Conservation (phyloP, 2,888 invertebrate species). For the Ellobium chinense region DNA sequence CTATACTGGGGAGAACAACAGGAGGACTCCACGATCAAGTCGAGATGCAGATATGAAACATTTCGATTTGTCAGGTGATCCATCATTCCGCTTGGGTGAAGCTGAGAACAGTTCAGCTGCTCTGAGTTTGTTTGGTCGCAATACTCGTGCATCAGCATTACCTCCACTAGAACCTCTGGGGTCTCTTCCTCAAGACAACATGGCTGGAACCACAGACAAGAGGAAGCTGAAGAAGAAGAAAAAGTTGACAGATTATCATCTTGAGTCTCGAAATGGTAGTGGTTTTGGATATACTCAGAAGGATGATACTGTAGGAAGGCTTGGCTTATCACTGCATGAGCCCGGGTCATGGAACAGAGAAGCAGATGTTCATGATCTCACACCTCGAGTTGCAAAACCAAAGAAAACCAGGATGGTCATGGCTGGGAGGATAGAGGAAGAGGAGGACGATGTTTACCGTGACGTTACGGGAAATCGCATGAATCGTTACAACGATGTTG, state of each 20-base stretch:
- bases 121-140: constrained; percentile 15
- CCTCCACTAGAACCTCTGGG: constrained; percentile 60
- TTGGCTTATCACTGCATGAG: background rate
- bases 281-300: background rate
- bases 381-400: constrained; percentile 1
- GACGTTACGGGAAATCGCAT: background rate
- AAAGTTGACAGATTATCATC: constrained; percentile 25
- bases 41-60: background rate
- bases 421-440: constrained; percentile 11
- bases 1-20: background rate
- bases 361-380: background rate
- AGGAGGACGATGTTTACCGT: constrained; percentile 7
- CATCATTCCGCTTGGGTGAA: background rate
- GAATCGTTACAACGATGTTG: background rate
- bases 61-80: background rate
- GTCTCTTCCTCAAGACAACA: constrained; percentile 44
- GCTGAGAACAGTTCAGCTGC: background rate
- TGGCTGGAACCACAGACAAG: background rate
- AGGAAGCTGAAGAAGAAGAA: constrained; percentile 25
- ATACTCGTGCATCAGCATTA: constrained; percentile 14
- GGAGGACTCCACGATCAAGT: background rate
- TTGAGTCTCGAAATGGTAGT: background rate
- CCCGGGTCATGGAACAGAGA: background rate
- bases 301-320: background rate
- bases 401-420: background rate